These are phyloP conservation scores for Camponotus fellah DNA, from an alignment of 2,888 invertebrate genomes.

Conservation along the genomic window DNA sequence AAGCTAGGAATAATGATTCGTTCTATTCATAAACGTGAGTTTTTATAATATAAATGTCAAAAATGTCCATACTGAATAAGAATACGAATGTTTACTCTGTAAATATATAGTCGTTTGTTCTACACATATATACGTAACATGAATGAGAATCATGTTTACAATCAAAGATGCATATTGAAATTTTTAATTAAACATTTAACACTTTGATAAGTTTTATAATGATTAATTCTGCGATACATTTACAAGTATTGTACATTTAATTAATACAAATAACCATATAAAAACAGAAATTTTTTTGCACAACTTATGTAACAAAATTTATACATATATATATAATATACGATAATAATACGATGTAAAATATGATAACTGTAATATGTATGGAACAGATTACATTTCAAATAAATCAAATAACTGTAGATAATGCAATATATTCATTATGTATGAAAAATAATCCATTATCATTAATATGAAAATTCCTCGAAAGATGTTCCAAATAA, in stretches of 20 bases:
- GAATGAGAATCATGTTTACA: not conserved
- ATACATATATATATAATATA: not conserved
- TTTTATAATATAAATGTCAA: constrained; percentile 11
- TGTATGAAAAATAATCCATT: not conserved
- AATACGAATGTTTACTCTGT: not conserved
- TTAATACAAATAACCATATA: not conserved
- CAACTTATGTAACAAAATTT: not conserved
- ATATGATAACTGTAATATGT: not conserved
- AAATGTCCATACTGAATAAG: constrained; percentile 5
- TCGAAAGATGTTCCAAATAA: not conserved
- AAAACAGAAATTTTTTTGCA: not conserved
- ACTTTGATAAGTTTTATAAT: not conserved
- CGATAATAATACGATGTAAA: not conserved
- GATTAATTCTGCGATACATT: not conserved
- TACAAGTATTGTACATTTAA: not conserved
- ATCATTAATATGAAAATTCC: not conserved
- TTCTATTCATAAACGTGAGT: not conserved
- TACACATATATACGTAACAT: not conserved
- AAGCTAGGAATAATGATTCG: not conserved
- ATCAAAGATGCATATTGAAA: not conserved
- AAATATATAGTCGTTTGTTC: constrained; percentile 4
- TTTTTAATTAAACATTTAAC: not conserved
- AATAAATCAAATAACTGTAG: not conserved
- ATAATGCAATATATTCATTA: constrained; percentile 14
- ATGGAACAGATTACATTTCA: not conserved